Evolutionary conservation across 2,797 vertebrate species (phyloP), one percentile per base, ranked within the genome.

Genomic region (Oreortyx pictus): DNA sequence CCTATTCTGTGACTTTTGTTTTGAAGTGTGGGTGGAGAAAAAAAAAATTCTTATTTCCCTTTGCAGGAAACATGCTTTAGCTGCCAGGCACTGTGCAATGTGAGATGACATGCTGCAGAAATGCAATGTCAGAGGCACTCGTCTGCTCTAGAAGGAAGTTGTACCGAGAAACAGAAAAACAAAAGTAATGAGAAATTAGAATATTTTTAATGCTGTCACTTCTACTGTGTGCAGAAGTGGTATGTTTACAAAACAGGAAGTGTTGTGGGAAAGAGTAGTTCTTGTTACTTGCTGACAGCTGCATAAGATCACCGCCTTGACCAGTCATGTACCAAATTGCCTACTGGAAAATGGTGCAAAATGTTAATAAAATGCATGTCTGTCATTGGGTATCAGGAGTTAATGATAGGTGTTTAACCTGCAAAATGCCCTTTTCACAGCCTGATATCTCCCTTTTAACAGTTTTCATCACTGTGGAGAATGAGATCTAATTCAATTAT

Each of bases 301-400:
- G 14, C 14, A 47, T 82, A 37, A 79, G 80, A 64, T 65, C 16
- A 5, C 2, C 2, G 18, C 25, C 44, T 52, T 49, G 27, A 49
- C 27, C 20, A 27, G 27, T 7, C 4, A 0, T 14, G 5, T 79
- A 43, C 14, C 9, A 73, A 86, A 31, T 3, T 3, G 3, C 8
- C 1, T 25, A 66, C 14, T n/a, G 35, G 7, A 82, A 76, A 76
- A 39, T 1, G 0, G 0, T 33, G 6, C 15, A n/a, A 33, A 3
- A 13, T 78, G 37, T 19, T 31, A 5, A 14, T 56, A 44, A 76
- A 75, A 4, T 49, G 24, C 7, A 2, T 31, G 7, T 75, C 91
- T 86, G 44, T 80, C 56, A 65, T 16, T 39, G 27, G 5, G 7
- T 72, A 47, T 54, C n/a, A 59, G 14, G 33, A 54, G 54, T 70